Conservation (phyloP, 2,888 invertebrate genomes). For the Tenodera sinensis region DNA sequence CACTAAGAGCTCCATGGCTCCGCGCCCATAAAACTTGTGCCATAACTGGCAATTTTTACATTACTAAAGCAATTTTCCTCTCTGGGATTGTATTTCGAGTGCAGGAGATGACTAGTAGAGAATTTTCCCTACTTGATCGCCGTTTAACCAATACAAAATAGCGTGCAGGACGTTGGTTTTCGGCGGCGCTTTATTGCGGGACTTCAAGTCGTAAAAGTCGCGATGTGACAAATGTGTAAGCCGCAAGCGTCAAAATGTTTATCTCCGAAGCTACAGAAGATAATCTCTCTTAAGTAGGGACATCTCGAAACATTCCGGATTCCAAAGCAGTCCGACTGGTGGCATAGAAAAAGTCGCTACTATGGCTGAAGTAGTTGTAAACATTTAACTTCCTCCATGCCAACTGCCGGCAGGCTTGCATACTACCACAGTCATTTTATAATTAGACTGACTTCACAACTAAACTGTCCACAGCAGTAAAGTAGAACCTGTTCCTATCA, state of each 20-base stretch:
- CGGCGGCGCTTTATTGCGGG: background rate
- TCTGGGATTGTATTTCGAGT: constrained; percentile 7
- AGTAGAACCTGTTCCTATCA: no score
- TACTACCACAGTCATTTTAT: no score
- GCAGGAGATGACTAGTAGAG: background rate
- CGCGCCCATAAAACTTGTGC: constrained; percentile 7
- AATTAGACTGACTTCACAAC: no score
- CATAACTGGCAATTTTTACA: constrained; percentile 17
- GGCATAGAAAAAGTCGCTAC: background rate
- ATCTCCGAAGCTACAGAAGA: background rate
- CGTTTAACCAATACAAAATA: background rate
- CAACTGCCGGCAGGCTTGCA: no score
- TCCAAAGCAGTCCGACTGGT: background rate
- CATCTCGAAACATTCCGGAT: background rate
- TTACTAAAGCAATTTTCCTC: constrained; percentile 16
- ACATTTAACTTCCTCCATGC: background rate
- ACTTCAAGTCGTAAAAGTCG: background rate
- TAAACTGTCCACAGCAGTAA: no score
- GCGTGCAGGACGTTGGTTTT: background rate
- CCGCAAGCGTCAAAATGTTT: background rate
- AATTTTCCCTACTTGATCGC: background rate
- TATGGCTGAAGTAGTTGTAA: background rate
- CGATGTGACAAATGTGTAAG: background rate
- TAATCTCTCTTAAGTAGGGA: no score
- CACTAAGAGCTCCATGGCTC: constrained; percentile 4